Conservation (phyloP, 2,113 vertebrate species). For the Athene cunicularia region DNA sequence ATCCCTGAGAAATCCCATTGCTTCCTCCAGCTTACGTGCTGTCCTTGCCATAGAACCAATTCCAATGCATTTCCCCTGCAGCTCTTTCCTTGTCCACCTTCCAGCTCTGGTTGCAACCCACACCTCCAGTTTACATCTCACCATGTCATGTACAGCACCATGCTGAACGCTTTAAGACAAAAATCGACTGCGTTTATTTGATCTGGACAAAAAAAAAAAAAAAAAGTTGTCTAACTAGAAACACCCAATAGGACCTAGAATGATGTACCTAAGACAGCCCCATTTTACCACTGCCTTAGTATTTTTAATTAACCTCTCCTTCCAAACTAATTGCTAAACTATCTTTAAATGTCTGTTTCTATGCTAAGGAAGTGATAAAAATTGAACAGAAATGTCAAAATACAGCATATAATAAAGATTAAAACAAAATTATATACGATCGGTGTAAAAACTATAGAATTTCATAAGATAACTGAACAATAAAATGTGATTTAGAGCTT, state of each 20-base stretch:
- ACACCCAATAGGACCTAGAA: fast-evolving
- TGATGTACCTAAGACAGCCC: neutral
- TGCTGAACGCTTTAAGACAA: neutral
- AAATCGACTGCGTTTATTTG: neutral
- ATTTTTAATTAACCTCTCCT: neutral
- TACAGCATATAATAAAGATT: neutral
- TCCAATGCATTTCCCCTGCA: neutral
- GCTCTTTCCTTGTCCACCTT: neutral
- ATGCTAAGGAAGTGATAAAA: neutral
- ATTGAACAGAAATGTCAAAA: neutral
- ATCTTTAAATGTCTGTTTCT: neutral
- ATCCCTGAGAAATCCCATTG: neutral
- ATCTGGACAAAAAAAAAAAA: neutral
- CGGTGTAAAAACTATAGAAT: neutral
- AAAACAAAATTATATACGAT: neutral
- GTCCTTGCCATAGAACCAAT: neutral
- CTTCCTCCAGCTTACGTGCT: neutral
- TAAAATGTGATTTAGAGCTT: neutral
- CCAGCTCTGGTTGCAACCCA: neutral
- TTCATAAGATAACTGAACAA: neutral
- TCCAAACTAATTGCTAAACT: neutral
- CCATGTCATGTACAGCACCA: fast-evolving
- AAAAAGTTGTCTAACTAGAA: neutral
- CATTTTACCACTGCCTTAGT: neutral
- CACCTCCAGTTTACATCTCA: neutral